A percentile compares a stretch with the other conserved stretches of the same genome.
Conservation (phyloP, 2,113 vertebrate species). For the Dascyllus trimaculatus region DNA sequence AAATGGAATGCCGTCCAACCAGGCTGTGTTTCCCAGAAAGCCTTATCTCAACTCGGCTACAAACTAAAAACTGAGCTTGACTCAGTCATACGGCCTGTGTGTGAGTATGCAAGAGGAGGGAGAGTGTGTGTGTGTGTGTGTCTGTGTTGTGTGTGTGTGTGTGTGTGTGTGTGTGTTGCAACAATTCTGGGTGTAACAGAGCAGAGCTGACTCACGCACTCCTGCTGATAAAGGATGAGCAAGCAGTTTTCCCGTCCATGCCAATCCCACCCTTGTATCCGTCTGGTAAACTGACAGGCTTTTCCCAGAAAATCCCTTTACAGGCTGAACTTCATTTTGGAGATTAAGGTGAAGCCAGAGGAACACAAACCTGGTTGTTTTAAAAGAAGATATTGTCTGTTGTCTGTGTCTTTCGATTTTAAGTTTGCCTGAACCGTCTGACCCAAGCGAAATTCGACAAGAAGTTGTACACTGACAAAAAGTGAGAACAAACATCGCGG, state of each 20-base stretch:
- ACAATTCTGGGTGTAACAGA: conserved; percentile 75
- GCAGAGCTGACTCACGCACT: conserved; percentile 84
- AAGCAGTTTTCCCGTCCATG: conserved; percentile 80
- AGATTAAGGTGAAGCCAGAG: conserved; percentile 1
- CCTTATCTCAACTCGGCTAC: conserved; percentile 63
- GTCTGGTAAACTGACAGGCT: conserved; percentile 38
- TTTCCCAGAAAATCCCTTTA: conserved; percentile 38
- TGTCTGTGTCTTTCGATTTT: conserved; percentile 5
- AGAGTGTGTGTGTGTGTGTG: conserved; percentile 3
- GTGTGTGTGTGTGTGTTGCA: conserved; percentile 66
- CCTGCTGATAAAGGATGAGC: conserved; percentile 87
- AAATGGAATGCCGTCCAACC: conserved; percentile 62
- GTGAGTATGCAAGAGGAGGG: conserved; percentile 46
- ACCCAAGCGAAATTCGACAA: not conserved
- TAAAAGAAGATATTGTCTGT: conserved; percentile 8
- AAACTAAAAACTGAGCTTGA: conserved; percentile 75
- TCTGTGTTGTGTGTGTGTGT: conserved; percentile 16
- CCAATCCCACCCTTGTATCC: conserved; percentile 63
- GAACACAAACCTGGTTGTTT: conserved; percentile 4
- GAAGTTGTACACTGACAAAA: too few species aligned
- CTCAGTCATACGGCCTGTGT: conserved; percentile 73
- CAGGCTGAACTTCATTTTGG: conserved; percentile 7
- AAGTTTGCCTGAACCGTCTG: conserved; percentile 1
- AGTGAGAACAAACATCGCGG: not conserved
- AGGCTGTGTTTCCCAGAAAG: conserved; percentile 63